These are phyloP conservation scores for Plagiodera versicolora DNA, from an alignment of 2,888 invertebrate species.

Conservation along the genomic window DNA sequence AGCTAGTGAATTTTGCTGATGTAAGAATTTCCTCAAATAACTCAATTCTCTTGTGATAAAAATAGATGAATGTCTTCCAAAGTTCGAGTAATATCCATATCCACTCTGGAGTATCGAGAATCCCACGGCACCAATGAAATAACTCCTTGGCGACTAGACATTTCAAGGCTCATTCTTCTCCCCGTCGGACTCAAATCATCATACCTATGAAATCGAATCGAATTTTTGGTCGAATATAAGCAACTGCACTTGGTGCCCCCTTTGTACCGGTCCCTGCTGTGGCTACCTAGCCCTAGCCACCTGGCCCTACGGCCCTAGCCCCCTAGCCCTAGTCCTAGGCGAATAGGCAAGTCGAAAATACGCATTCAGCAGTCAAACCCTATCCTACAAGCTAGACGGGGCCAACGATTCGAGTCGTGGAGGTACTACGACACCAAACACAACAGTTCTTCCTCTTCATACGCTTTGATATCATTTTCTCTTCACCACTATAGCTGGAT, in stretches of 20 bases:
- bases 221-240: constrained; percentile 47
- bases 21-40: no score
- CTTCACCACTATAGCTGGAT: no score
- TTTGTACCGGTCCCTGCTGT: constrained; percentile 44
- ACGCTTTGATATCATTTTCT: background rate
- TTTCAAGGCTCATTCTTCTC: constrained; percentile 1
- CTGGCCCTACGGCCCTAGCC: no score
- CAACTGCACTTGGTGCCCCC: constrained; percentile 50
- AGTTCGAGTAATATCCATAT: background rate
- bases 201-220: constrained; percentile 31
- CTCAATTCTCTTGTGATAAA: no score
- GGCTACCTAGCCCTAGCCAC: constrained; percentile 19
- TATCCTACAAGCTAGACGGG: constrained; percentile 52
- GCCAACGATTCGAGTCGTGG: constrained; percentile 33
- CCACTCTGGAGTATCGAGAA: background rate
- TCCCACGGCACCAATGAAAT: background rate
- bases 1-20: no score
- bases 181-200: constrained; percentile 30
- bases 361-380: constrained; percentile 52
- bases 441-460: constrained; percentile 27
- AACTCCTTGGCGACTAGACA: background rate
- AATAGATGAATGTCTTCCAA: background rate
- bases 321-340: constrained; percentile 38
- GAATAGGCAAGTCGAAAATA: constrained; percentile 21
- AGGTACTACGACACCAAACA: constrained; percentile 20